Base-by-base conservation (phyloP, 2,797 vertebrate genomes). In the Gouania willdenowi region DNA sequence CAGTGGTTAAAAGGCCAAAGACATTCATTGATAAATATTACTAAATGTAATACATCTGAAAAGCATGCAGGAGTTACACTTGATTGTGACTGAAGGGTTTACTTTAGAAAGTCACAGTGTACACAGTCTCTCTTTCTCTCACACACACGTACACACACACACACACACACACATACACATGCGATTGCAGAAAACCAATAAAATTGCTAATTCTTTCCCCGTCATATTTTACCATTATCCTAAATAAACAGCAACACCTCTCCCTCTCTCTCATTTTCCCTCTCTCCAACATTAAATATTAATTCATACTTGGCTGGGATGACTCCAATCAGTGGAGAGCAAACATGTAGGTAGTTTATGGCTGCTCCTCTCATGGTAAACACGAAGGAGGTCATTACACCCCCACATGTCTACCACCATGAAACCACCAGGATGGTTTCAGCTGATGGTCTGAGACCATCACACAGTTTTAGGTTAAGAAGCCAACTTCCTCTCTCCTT, bases 181-280 rank as follows among this genome's bases (percentile, higher is more conserved):
- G 20, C 18, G 5, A 18, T 18, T 1, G 18, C 3, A 20, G 4
- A 85, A 93, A 95, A 92, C 91, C 91, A 95, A 96, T 96, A 93
- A 94, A 97, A 96, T 93, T 97, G 93, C 92, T 96, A 94, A 97
- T 96, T 94, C n/a, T n/a, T n/a, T n/a, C 92, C 73, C 80, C 83
- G 84, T 87, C 45, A 69, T 93, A 93, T 93, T 94, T 94, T 93
- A 89, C 93, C 91, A 93, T 94, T 92, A 94, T 92, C 91, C 90
- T 94, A 94, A 94, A 95, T 92, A 95, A 95, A 95, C 92, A 95
- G 88, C 87, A 91, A 88, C 86, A 84, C 88, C 47, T 43, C 41
- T 34, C 38, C 10, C n/a, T 11, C 26, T 8, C 17, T 35, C 28
- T 18, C 16, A 12, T 16, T 22, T 12, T 15, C 15, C 13, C 22